Evolutionary conservation across 2,113 vertebrate species (phyloP), one percentile per base, ranked within the genome.

Genomic region (Scomber scombrus): DNA sequence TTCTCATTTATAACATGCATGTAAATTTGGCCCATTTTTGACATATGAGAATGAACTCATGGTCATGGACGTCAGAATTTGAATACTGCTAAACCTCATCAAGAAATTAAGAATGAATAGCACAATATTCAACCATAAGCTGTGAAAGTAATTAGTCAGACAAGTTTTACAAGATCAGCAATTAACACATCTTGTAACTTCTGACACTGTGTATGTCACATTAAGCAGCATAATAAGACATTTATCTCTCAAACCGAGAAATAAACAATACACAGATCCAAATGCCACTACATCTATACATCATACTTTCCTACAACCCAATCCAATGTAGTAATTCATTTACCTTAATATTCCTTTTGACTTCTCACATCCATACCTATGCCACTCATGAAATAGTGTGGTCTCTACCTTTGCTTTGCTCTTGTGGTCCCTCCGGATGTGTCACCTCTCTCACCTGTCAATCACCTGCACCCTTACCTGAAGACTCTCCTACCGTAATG

Each of bases 391-490:
- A 54, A 84, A 49, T 60, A 54, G 64, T 50, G n/a, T 65, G 0
- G 19, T 11, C 12, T 19, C 3, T 7, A 4, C 18, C 26, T 40
- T 13, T 18, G 13, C 6, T 55, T 16, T 34, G 31, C 55, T 34
- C 12, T 45, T 45, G 46, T 3, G 26, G 43, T 61, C 26, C 66
- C 14, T 81, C 81, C 34, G 1, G 15, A 46, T 3, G 78, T 50
- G 7, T 65, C 82, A 19, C 63, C 43, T 49, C 57, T 46, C 63
- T 75, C 55, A 62, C 76, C 88, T 66, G 81, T 77, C 84, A 65
- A 9, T 71, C 57, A 79, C 56, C 70, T 67, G 66, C 55, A 55
- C 18, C 21, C 71, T 29, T 11, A 68, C 80, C 68, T 73, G 78
- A 15, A 11, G 11, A 21, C 45, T 18, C 77, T 45, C 8, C 31